Evolutionary conservation across 2,888 invertebrate genomes (phyloP).

Genomic region (Malthinus flaveolus): DNA sequence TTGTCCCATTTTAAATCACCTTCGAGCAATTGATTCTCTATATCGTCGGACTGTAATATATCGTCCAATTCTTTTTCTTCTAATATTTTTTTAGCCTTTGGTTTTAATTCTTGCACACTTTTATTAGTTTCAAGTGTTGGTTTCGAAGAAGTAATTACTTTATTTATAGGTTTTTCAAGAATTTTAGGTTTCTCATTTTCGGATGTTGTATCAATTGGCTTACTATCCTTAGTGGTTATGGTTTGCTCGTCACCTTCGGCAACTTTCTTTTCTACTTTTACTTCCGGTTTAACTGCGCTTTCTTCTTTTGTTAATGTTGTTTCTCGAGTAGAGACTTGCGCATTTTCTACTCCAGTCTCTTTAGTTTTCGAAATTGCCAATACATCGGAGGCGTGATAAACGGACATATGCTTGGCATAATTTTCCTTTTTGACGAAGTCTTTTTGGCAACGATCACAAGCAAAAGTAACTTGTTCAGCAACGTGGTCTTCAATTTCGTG

Average conservation of each 20-base stretch:
- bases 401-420: not conserved
- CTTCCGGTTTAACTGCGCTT: not conserved
- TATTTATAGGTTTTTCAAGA: too few species aligned
- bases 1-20: not conserved
- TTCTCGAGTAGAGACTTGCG: too few species aligned
- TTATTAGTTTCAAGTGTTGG: not conserved
- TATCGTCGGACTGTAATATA: not conserved
- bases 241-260: not conserved
- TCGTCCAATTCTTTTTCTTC: not conserved
- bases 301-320: not conserved
- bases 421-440: not conserved
- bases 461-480: not conserved
- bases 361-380: not conserved
- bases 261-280: not conserved
- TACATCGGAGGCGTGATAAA: not conserved
- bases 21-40: not conserved
- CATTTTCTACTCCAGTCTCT: too few species aligned
- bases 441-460: not conserved
- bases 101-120: not conserved
- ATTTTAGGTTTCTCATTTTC: not conserved
- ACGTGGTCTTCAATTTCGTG: conserved; percentile 17
- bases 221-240: too few species aligned
- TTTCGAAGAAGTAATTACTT: too few species aligned
- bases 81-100: not conserved
- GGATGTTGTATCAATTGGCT: too few species aligned